These are phyloP conservation scores for Lottia gigantea DNA, from an alignment of 2,888 invertebrate species.

Conservation along the genomic window DNA sequence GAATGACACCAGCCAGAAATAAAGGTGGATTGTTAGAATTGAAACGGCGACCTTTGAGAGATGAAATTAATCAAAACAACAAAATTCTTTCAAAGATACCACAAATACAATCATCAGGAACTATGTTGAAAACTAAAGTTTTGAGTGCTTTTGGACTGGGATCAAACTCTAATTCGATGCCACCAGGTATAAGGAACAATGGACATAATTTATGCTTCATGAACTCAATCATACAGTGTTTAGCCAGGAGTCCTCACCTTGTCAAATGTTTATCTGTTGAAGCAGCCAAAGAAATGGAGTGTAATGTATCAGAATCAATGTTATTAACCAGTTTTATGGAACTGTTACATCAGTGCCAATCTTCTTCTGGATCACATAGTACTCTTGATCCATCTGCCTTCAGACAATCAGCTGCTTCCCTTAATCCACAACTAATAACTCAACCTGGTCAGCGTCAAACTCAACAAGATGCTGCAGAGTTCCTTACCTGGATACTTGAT, in stretches of 20 bases:
- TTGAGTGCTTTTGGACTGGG: constrained; percentile 51
- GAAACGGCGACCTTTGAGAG: constrained; percentile 20
- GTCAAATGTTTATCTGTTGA: constrained; percentile 41
- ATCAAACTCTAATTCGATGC: constrained; percentile 29
- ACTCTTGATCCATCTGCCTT: constrained; percentile 45
- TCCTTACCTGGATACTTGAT: constrained; percentile 62
- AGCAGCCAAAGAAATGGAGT: constrained; percentile 44
- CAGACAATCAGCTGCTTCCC: constrained; percentile 45
- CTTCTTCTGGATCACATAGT: constrained; percentile 25
- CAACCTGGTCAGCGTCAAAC: constrained; percentile 42
- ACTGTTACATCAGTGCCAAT: constrained; percentile 43
- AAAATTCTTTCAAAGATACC: not conserved
- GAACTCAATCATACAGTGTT: constrained; percentile 63
- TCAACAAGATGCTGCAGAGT: constrained; percentile 64
- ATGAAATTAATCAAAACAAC: not conserved
- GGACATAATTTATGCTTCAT: constrained; percentile 64
- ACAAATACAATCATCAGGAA: constrained; percentile 13
- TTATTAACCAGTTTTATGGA: constrained; percentile 46
- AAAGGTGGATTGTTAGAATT: constrained; percentile 11
- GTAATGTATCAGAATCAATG: constrained; percentile 47
- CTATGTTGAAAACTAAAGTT: constrained; percentile 45
- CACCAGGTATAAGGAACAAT: constrained; percentile 58
- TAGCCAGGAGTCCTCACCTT: constrained; percentile 57
- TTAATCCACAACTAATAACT: constrained; percentile 44
- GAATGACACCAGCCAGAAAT: not conserved